Conservation (phyloP, 2,113 vertebrate genomes). For the Semicossyphus pulcher region DNA sequence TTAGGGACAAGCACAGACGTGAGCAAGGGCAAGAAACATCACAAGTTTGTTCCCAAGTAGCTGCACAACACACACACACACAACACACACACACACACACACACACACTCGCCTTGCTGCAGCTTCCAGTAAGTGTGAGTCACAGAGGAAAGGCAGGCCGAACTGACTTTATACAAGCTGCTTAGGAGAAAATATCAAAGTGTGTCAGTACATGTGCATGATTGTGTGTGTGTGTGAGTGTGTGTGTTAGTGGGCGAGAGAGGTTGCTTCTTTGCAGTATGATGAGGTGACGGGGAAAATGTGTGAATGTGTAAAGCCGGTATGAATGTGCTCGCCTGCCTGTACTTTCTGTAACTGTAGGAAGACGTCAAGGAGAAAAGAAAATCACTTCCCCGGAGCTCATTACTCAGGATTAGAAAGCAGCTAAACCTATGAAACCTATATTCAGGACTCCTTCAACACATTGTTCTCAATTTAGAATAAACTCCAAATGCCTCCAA, state of each 20-base stretch:
- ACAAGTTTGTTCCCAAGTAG: constrained; percentile 39
- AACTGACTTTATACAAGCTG: constrained; percentile 47
- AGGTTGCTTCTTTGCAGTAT: constrained; percentile 6
- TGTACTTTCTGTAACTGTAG: constrained; percentile 17
- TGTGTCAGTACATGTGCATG: not conserved
- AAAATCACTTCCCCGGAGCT: constrained; percentile 27
- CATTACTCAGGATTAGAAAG: constrained; percentile 39
- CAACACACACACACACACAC: constrained; percentile 3
- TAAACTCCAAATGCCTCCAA: constrained; percentile 3
- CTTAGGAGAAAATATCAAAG: constrained; percentile 52
- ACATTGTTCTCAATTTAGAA: constrained; percentile 47
- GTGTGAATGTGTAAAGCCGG: constrained; percentile 37
- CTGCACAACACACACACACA: constrained; percentile 2
- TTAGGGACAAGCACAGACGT: constrained; percentile 28
- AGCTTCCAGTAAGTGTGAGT: constrained; percentile 48
- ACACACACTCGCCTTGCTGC: constrained; percentile 15
- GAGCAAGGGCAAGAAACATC: constrained; percentile 15
- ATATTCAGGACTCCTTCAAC: constrained; percentile 2
- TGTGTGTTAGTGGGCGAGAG: constrained; percentile 12
- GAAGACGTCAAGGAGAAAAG: constrained; percentile 38
- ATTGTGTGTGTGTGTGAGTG: constrained; percentile 9
- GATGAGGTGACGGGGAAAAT: constrained; percentile 23
- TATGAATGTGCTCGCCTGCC: constrained; percentile 25
- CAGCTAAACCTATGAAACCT: constrained; percentile 4
- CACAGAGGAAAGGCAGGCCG: constrained; percentile 51